Evolutionary conservation across 2,797 vertebrate genomes (phyloP).

Genomic region (Clamator glandarius): DNA sequence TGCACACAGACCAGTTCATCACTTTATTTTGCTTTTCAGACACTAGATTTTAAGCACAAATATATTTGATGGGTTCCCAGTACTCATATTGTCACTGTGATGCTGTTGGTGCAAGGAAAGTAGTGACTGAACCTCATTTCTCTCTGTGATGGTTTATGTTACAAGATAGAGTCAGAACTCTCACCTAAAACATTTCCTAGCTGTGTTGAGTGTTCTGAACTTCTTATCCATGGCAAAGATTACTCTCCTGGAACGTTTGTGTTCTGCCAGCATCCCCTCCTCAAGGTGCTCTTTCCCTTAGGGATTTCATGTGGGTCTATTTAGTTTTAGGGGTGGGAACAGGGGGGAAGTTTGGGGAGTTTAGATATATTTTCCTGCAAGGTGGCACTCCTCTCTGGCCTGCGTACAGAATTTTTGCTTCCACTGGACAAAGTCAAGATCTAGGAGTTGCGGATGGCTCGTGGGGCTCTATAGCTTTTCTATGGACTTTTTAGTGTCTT

Average conservation of each 20-base stretch:
- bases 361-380: not conserved
- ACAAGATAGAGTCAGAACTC: not conserved
- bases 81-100: not conserved
- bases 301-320: not conserved
- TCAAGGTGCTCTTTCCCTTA: not conserved
- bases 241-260: not conserved
- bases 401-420: not conserved
- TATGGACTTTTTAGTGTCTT: not conserved
- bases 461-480: not conserved
- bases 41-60: not conserved
- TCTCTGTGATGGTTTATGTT: not conserved
- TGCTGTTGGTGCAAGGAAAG: not conserved
- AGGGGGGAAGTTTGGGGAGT: not conserved
- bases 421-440: not conserved
- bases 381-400: not conserved
- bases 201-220: not conserved
- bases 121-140: not conserved
- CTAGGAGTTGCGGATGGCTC: not conserved
- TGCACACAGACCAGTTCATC: not conserved
- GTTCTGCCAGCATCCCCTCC: not conserved
- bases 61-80: not conserved
- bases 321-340: accelerated
- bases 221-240: not conserved
- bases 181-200: not conserved
- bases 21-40: not conserved